These are phyloP conservation scores for Rhopilema esculentum DNA, from an alignment of 30 jellyfish, hydroid and myxozoan genomes.

Conservation along the genomic window DNA sequence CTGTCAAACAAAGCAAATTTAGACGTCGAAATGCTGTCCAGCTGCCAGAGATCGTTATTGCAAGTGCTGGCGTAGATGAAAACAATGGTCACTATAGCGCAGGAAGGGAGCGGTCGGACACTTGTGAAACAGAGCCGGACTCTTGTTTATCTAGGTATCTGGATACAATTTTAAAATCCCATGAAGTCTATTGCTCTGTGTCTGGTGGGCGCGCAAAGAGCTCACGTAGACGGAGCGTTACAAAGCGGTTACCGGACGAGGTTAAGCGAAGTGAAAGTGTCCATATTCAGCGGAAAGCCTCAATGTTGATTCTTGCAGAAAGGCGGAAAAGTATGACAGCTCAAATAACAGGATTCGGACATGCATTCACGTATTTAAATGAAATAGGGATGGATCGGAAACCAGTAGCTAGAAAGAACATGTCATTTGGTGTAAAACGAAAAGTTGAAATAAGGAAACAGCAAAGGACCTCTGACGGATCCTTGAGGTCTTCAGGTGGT, in stretches of 20 bases:
- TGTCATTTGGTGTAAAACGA: slow-evolving; percentile 48
- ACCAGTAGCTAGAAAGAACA: slow-evolving; percentile 28
- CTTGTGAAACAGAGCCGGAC: slow-evolving; percentile 29
- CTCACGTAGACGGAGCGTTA: slow-evolving; percentile 35
- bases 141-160: slow-evolving; percentile 79
- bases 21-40: too few species aligned
- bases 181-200: slow-evolving; percentile 79
- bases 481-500: slow-evolving; percentile 5
- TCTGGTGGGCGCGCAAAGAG: slow-evolving; percentile 57
- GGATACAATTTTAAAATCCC: slow-evolving; percentile 70
- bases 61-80: slow-evolving; percentile 14
- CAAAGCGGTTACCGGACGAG: slow-evolving; percentile 58
- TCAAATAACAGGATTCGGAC: slow-evolving; percentile 69
- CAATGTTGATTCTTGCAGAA: slow-evolving; percentile 81
- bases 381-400: slow-evolving; percentile 37
- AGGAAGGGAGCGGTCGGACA: not conserved
- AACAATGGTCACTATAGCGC: not conserved
- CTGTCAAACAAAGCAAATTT: too few species aligned
- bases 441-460: slow-evolving; percentile 46
- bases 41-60: slow-evolving; percentile 6
- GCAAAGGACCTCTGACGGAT: slow-evolving; percentile 33
- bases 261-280: slow-evolving; percentile 67
- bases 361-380: slow-evolving; percentile 27
- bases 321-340: slow-evolving; percentile 83
- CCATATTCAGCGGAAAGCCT: slow-evolving; percentile 84